Evolutionary conservation across 2,113 vertebrate species (phyloP), one percentile per base, ranked within the genome.

Genomic region (Oreochromis niloticus): DNA sequence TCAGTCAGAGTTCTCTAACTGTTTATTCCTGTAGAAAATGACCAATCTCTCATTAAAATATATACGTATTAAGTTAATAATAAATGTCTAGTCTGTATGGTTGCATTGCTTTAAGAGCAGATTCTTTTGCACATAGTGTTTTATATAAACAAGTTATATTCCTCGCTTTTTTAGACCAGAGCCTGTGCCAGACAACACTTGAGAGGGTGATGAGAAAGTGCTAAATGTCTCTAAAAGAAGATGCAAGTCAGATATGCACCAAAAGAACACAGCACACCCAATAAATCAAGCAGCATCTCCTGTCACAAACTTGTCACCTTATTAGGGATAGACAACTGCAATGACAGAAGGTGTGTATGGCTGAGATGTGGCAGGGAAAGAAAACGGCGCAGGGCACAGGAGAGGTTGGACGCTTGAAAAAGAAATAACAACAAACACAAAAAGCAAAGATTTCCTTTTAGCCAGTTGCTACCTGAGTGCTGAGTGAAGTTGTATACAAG

Each of bases 251-350:
- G 91, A 94, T 89, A 93, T 91, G 93, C 95, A 91, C 86, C 90
- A 93, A 88, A 87, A 92, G 88, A 92, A 95, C 90, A 86, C 54
- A 80, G 90, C 91, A 90, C 88, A 88, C n/a, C 92, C 92, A 93
- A 96, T 96, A 96, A 96, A 96, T 96, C 95, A 95, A 92, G 39
- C 87, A 80, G 91, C 90, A 91, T 94, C 91, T 82, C 87, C 88
- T 88, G 91, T 90, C 95, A 95, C 93, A 92, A 90, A 95, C 87
- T 88, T 94, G 93, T 95, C 94, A 94, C 66, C 92, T 88, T 95
- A 95, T 94, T 95, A 93, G 91, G 88, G 85, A 88, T 88, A 92
- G 94, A 93, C 90, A 92, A 93, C 82, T 90, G 87, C 84, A 91
- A 91, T 94, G 93, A 95, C 93, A 94, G 93, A 92, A 94, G 92